These are phyloP conservation scores for Macrocentrus cingulum DNA, from an alignment of 1,140 invertebrate species.

Conservation along the genomic window DNA sequence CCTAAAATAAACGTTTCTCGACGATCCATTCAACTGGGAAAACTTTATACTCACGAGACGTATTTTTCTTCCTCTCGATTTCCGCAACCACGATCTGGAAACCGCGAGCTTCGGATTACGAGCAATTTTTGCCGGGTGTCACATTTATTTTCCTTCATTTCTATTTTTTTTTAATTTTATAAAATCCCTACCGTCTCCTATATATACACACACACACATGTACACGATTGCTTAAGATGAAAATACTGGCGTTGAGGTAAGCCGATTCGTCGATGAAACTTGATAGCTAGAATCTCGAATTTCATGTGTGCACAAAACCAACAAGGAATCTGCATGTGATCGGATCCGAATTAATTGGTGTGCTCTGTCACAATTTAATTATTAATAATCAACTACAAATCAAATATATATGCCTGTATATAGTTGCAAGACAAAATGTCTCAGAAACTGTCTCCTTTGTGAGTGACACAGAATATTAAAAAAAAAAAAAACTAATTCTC, in stretches of 20 bases:
- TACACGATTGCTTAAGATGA: conserved; percentile 1
- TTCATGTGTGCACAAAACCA: background rate
- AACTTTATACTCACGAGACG: conserved; percentile 14
- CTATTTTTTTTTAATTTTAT: background rate
- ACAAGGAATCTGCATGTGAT: no score
- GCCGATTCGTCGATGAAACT: conserved; percentile 13
- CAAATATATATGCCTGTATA: no score
- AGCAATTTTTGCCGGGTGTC: background rate
- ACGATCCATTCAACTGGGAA: conserved; percentile 16
- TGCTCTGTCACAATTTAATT: no score
- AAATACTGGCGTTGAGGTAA: conserved; percentile 21
- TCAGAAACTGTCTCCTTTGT: no score
- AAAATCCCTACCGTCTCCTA: conserved; percentile 1
- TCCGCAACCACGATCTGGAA: conserved; percentile 14
- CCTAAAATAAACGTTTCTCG: conserved; percentile 21
- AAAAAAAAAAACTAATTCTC: conserved; percentile 1
- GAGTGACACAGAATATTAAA: no score
- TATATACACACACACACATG: no score
- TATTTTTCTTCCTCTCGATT: conserved; percentile 11
- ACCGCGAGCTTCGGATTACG: conserved; percentile 12
- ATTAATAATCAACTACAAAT: no score
- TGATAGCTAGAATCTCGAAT: conserved; percentile 3
- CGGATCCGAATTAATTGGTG: no score
- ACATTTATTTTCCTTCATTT: conserved; percentile 10
- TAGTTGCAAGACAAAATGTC: no score